Conservation (phyloP, 2,113 vertebrate genomes). For the Bostrychus sinensis region DNA sequence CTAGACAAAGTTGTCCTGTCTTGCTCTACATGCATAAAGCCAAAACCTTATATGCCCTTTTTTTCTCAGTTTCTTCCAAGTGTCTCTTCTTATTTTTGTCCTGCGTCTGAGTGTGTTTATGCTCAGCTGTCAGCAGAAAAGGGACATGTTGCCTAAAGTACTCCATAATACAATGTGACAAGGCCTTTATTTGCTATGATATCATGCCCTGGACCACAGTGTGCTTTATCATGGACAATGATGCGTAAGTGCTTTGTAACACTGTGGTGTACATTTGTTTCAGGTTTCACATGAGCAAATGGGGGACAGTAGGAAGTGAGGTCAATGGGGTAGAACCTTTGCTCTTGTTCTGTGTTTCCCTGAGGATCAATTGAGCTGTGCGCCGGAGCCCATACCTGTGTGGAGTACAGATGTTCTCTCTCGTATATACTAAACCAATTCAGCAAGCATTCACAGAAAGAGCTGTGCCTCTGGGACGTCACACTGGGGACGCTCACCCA, state of each 20-base stretch:
- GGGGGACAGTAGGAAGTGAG: slow-evolving; percentile 50
- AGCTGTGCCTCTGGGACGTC: slow-evolving; percentile 23
- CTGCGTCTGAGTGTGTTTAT: background rate
- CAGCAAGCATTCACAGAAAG: background rate
- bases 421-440: slow-evolving; percentile 6
- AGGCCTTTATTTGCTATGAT: slow-evolving; percentile 25
- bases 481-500: slow-evolving; percentile 29
- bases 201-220: slow-evolving; percentile 7
- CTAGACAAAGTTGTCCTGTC: too few species aligned
- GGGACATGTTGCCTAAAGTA: slow-evolving; percentile 16
- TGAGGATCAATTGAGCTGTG: slow-evolving; percentile 48
- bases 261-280: slow-evolving; percentile 9
- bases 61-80: slow-evolving; percentile 13
- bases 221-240: background rate
- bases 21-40: background rate
- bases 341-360: slow-evolving; percentile 59
- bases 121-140: slow-evolving; percentile 29
- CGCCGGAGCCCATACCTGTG: slow-evolving; percentile 34
- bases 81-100: slow-evolving; percentile 10
- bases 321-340: slow-evolving; percentile 65
- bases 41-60: slow-evolving; percentile 10
- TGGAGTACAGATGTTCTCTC: slow-evolving; percentile 36
- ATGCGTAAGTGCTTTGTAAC: slow-evolving; percentile 7
- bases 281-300: slow-evolving; percentile 54
- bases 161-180: slow-evolving; percentile 27